Base-by-base conservation (phyloP, 2,113 vertebrate species). In the Eurypyga helias region DNA sequence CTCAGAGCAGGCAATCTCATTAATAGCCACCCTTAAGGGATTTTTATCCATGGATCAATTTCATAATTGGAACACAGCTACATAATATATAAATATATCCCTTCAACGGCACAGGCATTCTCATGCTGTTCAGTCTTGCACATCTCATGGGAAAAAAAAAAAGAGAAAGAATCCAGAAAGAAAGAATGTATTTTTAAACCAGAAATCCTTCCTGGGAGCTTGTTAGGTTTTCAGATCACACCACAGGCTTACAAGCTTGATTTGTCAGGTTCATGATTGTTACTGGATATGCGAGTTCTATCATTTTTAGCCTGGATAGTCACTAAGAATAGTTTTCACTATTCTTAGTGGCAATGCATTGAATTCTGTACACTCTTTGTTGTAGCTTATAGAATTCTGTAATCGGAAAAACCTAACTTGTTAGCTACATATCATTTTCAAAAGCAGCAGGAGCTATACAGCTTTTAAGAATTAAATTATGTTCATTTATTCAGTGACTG, bases 1-100 rank as follows among this genome's bases (percentile, higher is more conserved):
- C 71, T 92, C 73, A 85, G 87, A 95, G 88, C 85, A 96, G 90
- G 73, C 97, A 94, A 93, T 96, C 94, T 93, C 95, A 91, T 96
- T 97, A 96, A 96, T 96, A 92, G 94, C 71, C 71, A 94, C 94
- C 96, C 96, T 93, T 95, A 81, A 76, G 97, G 97, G 96, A 89
- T 94, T 96, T 94, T 93, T 96, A 96, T 88, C 72, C 85, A 72
- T 73, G 95, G 97, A 96, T 97, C 96, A 87, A 94, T 97, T 97
- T 96, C 87, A 48, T 96, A 96, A 96, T 92, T 95, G 95, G 84
- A 96, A 73, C 79, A 85, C 51, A 69, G 90, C 85, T 96, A 87
- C 69, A 69, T 81, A 52, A 90, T 81, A 66, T 73, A 95, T 80
- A 92, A 95, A 94, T 89, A 89, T 18, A 87, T 34, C 45, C 20